Evolutionary conservation across 2,888 invertebrate species (phyloP).

Genomic region (Pycnomerus fuliginosus): DNA sequence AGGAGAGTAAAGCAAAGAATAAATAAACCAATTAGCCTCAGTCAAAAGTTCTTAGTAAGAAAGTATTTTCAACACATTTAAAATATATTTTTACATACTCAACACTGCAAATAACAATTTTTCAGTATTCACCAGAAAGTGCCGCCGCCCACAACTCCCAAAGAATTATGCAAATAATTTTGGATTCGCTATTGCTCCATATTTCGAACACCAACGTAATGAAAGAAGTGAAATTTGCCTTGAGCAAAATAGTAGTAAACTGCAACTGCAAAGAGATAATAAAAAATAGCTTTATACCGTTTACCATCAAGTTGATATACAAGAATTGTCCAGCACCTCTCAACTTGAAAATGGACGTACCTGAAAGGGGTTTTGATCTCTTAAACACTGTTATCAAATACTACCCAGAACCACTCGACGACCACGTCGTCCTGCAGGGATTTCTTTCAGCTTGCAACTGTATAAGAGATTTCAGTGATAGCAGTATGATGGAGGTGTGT

Average conservation of each 20-base stretch:
- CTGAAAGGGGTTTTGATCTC: constrained; percentile 29
- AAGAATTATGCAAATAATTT: constrained; percentile 12
- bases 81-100: not conserved
- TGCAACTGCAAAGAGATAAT: constrained; percentile 22
- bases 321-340: constrained; percentile 21
- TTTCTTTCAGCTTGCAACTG: constrained; percentile 25
- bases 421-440: constrained; percentile 26
- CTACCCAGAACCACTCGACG: constrained; percentile 25
- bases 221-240: constrained; percentile 29
- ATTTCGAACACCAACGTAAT: constrained; percentile 23
- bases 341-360: constrained; percentile 19
- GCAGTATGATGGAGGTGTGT: constrained; percentile 26
- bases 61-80: not conserved
- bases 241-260: constrained; percentile 27
- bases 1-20: too few relatives aligned
- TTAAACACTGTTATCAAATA: constrained; percentile 29
- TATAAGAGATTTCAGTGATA: constrained; percentile 20
- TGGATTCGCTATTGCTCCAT: constrained; percentile 11
- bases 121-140: constrained; percentile 16
- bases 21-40: too few relatives aligned
- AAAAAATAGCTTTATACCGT: constrained; percentile 28
- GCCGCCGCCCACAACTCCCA: constrained; percentile 9
- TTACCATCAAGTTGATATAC: constrained; percentile 27
- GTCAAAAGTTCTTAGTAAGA: too few relatives aligned
- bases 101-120: too few relatives aligned